Evolutionary conservation across 2,113 vertebrate genomes (phyloP).

Genomic region (Macroglossus sobrinus): DNA sequence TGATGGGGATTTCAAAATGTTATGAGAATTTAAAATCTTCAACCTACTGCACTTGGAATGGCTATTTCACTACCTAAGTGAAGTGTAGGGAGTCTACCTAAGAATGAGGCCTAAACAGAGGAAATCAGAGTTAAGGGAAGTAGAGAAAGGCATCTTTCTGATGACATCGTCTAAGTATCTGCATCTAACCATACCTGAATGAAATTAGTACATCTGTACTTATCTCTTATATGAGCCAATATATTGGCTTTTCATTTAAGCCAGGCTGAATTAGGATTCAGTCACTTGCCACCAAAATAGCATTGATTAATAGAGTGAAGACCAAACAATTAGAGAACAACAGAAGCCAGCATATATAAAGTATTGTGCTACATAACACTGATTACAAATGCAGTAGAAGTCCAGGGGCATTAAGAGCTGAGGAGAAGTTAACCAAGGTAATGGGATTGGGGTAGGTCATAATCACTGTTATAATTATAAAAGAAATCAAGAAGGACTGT

Average conservation of each 20-base stretch:
- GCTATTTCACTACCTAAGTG: not conserved
- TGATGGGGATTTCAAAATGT: conserved; percentile 14
- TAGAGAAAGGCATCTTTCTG: not conserved
- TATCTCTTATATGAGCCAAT: not conserved
- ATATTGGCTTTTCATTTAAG: not conserved
- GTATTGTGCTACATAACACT: not conserved
- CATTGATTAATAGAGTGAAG: not conserved
- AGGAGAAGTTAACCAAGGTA: not conserved
- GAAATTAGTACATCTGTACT: not conserved
- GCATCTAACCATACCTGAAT: not conserved
- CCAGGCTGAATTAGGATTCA: not conserved
- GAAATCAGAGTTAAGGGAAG: not conserved
- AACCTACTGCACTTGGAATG: not conserved
- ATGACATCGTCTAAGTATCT: not conserved
- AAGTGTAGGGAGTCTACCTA: not conserved
- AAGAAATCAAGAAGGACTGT: not conserved
- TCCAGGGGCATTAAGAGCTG: not conserved
- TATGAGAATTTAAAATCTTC: not conserved
- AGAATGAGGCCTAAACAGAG: not conserved
- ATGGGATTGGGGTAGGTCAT: not conserved
- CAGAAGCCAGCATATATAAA: not conserved
- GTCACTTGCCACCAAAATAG: not conserved
- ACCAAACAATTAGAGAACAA: not conserved
- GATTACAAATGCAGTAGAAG: not conserved
- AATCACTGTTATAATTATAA: not conserved